Conservation (phyloP, 2,888 invertebrate genomes). For the Lepidocyrtinus sp. region DNA sequence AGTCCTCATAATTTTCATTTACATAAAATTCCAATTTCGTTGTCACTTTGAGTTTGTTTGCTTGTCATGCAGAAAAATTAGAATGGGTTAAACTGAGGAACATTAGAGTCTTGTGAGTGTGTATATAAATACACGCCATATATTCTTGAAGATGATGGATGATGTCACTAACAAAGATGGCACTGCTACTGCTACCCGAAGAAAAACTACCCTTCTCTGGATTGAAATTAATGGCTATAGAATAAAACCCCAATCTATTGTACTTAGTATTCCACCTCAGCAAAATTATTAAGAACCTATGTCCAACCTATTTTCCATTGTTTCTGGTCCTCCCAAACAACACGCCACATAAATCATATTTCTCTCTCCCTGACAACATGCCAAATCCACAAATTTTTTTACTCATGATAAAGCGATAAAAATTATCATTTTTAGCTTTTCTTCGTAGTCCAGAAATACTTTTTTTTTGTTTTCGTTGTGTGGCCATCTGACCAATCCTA, state of each 20-base stretch:
- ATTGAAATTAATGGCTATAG: slow-evolving; percentile 1
- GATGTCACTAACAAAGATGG: slow-evolving; percentile 1
- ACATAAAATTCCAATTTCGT: slow-evolving; percentile 29
- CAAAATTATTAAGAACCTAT: not conserved
- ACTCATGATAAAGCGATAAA: not conserved
- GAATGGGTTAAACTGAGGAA: no score
- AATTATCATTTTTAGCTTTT: not conserved
- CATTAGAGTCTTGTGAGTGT: no score
- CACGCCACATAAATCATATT: slow-evolving; percentile 3
- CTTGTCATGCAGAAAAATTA: no score
- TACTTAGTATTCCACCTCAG: slow-evolving; percentile 2
- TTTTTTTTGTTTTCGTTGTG: no score
- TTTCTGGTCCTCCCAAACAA: slow-evolving; percentile 1
- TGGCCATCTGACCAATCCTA: not conserved
- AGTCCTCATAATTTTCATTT: slow-evolving; percentile 37
- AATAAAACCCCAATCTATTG: not conserved
- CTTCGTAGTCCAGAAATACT: slow-evolving; percentile 9
- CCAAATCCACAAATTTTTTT: not conserved
- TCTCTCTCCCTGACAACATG: not conserved
- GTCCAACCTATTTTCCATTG: slow-evolving; percentile 6
- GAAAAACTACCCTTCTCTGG: not conserved
- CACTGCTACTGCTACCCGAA: no score
- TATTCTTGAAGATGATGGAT: not conserved
- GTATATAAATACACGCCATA: no score
- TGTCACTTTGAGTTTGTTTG: slow-evolving; percentile 5